Base-by-base conservation (phyloP, 1,140 invertebrate species). In the Formica selysi region DNA sequence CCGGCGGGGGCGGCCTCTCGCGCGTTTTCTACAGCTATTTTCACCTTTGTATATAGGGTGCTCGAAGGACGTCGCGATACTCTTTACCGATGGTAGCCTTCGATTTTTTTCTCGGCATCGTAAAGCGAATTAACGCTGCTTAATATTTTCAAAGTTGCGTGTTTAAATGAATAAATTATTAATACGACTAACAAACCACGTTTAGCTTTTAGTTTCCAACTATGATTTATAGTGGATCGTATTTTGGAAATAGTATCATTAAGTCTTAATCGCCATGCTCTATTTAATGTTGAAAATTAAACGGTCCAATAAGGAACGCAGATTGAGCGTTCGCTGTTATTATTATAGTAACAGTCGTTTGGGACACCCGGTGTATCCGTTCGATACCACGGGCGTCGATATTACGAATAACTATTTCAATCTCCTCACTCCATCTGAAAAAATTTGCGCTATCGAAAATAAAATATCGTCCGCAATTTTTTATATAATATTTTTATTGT, bases 21-120 rank as follows among this genome's bases (percentile, higher is more conserved):
- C 84, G 85, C 79, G 74, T 67, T 90, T 73, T 88, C 87, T 89
- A 87, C 67, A 90, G 86, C 87, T 93, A 92, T 92, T 91, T 92
- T 90, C 90, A 92, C 90, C 90, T 92, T 83, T 41, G 54, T 41
- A 76, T 74, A 83, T 22, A 74, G 54, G 54, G 79, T 48, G 79
- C 68, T n/a, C 38, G 32, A 54, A 79, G 44, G 41, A 67, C 44
- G 32, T 32, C 44, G 32, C 64, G 64, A 26, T 13, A 8, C 61
- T 78, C 36, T 13, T 38, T 26, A 7, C 7, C 19, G 29, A 22
- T 2, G 22, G 19, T 67, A 22, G 41, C 29, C 41, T 10, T 4
- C 11, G 62, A 44, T 36, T 67, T 79, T 79, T 51, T 44, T 13
- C 13, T 19, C 16, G 19, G 41, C 76, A 26, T 67, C 62, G 36